Percentiles rank a stretch among this genome's conserved stretches.
phyloP scores from a whole-genome alignment of 1,140 invertebrate species.

The Macrobrachium nipponense region DNA sequence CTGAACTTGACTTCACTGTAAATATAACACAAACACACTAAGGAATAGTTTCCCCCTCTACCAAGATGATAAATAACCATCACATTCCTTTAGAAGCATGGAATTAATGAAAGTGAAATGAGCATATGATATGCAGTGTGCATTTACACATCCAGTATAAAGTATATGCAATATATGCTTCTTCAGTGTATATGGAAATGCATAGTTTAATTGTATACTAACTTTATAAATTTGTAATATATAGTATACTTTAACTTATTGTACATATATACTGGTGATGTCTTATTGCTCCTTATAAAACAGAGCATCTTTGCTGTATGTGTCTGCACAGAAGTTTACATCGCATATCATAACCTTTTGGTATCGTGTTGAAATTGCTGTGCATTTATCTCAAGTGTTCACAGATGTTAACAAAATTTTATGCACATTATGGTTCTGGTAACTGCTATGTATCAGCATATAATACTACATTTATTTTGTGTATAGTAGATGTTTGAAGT shows the following conservation, averaged over 20 bases:
- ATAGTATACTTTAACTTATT: constrained; percentile 6
- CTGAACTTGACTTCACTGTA: constrained; percentile 2
- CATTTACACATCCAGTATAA: constrained; percentile 11
- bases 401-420: not conserved
- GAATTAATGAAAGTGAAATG: not conserved
- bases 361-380: too few species aligned
- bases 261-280: constrained; percentile 9
- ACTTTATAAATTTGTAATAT: not conserved
- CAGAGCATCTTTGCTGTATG: not conserved
- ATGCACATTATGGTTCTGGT: not conserved
- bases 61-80: not conserved
- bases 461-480: not conserved
- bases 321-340: not conserved
- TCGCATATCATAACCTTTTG: not conserved
- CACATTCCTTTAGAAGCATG: not conserved
- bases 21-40: not conserved
- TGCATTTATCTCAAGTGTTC: too few species aligned
- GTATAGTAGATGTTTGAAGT: not conserved
- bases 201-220: constrained; percentile 1
- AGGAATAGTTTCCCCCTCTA: constrained; percentile 6
- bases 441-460: too few species aligned
- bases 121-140: constrained; percentile 8
- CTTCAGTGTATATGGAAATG: not conserved
- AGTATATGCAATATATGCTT: constrained; percentile 10
- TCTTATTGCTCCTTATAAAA: not conserved